Evolutionary conservation across 2,888 invertebrate genomes (phyloP).

Genomic region (Noctua comes): DNA sequence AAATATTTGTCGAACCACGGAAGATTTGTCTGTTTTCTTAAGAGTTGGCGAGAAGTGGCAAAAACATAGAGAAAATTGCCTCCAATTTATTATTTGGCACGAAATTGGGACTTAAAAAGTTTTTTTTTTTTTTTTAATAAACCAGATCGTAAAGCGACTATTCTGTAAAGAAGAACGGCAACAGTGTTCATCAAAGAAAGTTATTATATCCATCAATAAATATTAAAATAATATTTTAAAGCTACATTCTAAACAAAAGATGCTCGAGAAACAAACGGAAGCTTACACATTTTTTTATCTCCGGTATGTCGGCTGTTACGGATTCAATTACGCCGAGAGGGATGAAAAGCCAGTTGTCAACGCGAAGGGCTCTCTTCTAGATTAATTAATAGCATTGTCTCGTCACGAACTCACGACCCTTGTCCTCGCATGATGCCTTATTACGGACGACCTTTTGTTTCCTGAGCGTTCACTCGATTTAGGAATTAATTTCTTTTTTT

Average conservation of each 20-base stretch:
- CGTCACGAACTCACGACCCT: slow-evolving; percentile 45
- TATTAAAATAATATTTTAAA: slow-evolving; percentile 19
- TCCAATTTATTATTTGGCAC: neutral
- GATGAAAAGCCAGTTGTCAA: slow-evolving; percentile 51
- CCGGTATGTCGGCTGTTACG: slow-evolving; percentile 27
- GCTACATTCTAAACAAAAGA: neutral
- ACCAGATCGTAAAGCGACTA: neutral
- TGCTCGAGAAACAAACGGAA: neutral
- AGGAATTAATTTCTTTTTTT: slow-evolving; percentile 19
- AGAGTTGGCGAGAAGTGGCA: slow-evolving; percentile 2
- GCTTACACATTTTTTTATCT: slow-evolving; percentile 17
- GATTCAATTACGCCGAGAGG: slow-evolving; percentile 57
- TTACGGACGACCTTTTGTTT: slow-evolving; percentile 38
- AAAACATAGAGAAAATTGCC: neutral
- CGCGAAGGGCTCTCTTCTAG: slow-evolving; percentile 41
- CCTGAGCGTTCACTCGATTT: slow-evolving; percentile 35
- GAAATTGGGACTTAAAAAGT: neutral
- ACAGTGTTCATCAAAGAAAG: neutral
- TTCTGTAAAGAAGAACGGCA: neutral
- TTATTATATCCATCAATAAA: neutral
- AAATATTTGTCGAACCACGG: slow-evolving; percentile 30
- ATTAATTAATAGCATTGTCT: slow-evolving; percentile 60
- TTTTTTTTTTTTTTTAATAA: neutral
- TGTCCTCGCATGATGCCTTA: slow-evolving; percentile 47
- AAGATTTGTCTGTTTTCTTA: slow-evolving; percentile 16